Evolutionary conservation across 2,113 vertebrate species (phyloP).

Genomic region (Xiphophorus maculatus): DNA sequence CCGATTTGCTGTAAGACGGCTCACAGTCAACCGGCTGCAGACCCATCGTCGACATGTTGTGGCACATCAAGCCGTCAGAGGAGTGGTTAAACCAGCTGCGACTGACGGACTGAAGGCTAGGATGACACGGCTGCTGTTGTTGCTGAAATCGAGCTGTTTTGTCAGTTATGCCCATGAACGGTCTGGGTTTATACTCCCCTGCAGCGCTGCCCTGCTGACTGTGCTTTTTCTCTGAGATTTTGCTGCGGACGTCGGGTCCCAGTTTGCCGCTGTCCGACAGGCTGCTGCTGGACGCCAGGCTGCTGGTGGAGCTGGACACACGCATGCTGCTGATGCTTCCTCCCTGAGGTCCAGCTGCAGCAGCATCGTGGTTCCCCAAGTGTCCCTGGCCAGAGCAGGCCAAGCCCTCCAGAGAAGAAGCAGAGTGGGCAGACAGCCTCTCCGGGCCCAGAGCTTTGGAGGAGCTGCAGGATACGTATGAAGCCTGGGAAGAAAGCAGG

Average conservation of each 20-base stretch:
- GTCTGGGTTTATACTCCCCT: constrained; percentile 87
- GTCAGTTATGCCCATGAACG: constrained; percentile 95
- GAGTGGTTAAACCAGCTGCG: constrained; percentile 86
- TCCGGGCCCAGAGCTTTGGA: constrained; percentile 76
- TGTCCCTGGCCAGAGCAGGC: constrained; percentile 47
- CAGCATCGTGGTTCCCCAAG: constrained; percentile 39
- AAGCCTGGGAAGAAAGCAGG: constrained; percentile 47
- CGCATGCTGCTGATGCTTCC: constrained; percentile 71
- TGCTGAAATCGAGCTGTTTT: constrained; percentile 89
- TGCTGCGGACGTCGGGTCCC: constrained; percentile 86
- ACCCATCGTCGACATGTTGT: constrained; percentile 60
- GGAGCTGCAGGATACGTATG: constrained; percentile 68
- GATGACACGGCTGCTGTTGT: constrained; percentile 58
- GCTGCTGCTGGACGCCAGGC: constrained; percentile 86
- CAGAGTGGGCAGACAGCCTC: constrained; percentile 75
- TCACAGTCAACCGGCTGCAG: constrained; percentile 79
- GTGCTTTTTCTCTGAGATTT: constrained; percentile 81
- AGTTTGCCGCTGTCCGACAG: constrained; percentile 85
- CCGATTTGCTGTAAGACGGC: constrained; percentile 76
- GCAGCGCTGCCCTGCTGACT: constrained; percentile 66
- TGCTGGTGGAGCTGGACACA: constrained; percentile 86
- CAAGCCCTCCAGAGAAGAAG: constrained; percentile 70
- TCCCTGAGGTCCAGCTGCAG: constrained; percentile 69
- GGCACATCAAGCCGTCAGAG: constrained; percentile 75
- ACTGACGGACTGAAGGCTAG: constrained; percentile 43